Base-by-base conservation (phyloP, 1,140 invertebrate species). In the Ostrea edulis region DNA sequence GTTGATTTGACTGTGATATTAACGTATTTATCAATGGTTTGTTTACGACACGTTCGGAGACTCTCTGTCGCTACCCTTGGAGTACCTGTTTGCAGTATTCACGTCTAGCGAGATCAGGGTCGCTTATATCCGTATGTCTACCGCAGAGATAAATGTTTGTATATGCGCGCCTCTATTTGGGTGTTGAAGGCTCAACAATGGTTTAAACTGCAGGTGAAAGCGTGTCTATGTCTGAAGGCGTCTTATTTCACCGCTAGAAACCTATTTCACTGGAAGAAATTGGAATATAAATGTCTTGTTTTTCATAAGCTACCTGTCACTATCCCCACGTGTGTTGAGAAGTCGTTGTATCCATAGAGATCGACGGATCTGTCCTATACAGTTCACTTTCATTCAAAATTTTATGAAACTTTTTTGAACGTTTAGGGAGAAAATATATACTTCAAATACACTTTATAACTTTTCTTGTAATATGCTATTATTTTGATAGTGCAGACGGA, bases 121-220 rank as follows among this genome's bases (percentile, higher is more conserved):
- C 68, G 68, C 68, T 77, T 77, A 77, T 77, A 77, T 77, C 68
- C 68, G 2, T 77, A 25, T 35, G 68, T 22, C 12, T 29, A 35
- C 68, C 68, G 68, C 68, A 77, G 68, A 77, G 68, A 77, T 77
- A 77, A 77, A 77, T 29, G 68, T 77, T 77, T 77, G 68, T 77
- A 35, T 77, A 77, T 25, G 68, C 25, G 68, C 68, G 68, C 68
- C 25, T 77, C 29, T 77, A 20, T 77, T 77, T 77, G 29, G 68
- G 68, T 77, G 68, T 77, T 77, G 68, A 77, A 77, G 29, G 22
- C 25, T 77, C 14, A 77, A 77, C 68, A 77, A 77, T 29, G 68
- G 68, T 29, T 77, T 14, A 77, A 77, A 29, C 68, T 77, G 68
- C 29, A 77, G 68, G 68, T 29, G 68, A 77, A 77, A 77, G 29